Base-by-base conservation (phyloP, 2,888 invertebrate species). In the Spodoptera littoralis region DNA sequence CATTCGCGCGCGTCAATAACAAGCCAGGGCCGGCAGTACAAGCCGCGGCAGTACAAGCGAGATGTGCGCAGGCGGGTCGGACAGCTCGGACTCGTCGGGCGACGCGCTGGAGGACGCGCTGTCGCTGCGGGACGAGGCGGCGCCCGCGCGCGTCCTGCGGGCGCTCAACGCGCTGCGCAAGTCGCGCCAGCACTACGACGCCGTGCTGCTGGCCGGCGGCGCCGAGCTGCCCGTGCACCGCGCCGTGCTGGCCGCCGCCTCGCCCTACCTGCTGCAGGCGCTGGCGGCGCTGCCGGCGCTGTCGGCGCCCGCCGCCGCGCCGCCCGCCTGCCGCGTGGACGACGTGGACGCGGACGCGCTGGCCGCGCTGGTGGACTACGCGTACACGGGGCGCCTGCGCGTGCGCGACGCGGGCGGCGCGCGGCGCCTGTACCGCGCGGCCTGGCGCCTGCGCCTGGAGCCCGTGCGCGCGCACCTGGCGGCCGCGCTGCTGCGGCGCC, bases 181-280 rank as follows among this genome's bases (percentile, higher is more conserved):
- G 91, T 97, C 97, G 88, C 96, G 97, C 63, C 97, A 98, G 88
- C 97, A 98, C 92, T 98, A 97, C 93, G 98, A 98, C 94, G 97
- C 97, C 80, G 96, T 97, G 84, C 95, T 98, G 82, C 96, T 97
- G 89, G 98, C 97, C 85, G 96, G 95, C 93, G 95, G 95, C 65
- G 89, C 82, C 64, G 92, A 91, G 84, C 84, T 91, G 76, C 78
- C 91, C 41, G 98, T 98, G 89, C 98, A 98, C 89, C 95, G 97
- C 78, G 97, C 97, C 55, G 97, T 98, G 65, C 93, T 98, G 80
- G 97, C 97, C 4, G 97, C 97, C 76, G 96, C 96, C 52, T 97
- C 97, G 76, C 96, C 97, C 5, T 96, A 96, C 88, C 95, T 98
- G 72, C 96, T 97, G 85, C 97, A 97, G 82, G 91, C 97, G 81